phyloP scores from a whole-genome alignment of 2,113 vertebrate genomes.

The Vimba vimba region DNA sequence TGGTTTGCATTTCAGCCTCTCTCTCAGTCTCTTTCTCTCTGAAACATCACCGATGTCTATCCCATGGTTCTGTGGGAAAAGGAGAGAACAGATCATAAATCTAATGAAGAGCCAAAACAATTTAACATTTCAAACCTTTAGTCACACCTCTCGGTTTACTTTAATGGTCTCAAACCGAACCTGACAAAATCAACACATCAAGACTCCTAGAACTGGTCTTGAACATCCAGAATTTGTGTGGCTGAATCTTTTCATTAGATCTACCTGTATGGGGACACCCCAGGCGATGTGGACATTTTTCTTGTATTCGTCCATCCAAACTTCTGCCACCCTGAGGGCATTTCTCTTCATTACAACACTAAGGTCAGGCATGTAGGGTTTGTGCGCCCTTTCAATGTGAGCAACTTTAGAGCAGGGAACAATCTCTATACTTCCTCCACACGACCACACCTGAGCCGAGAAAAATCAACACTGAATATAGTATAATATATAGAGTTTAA shows the following conservation, averaged over 20 bases:
- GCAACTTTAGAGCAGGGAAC: constrained; percentile 80
- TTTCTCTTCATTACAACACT: constrained; percentile 66
- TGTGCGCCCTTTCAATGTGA: constrained; percentile 77
- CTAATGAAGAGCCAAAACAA: background rate
- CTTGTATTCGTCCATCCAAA: constrained; percentile 84
- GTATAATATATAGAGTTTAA: background rate
- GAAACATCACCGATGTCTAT: constrained; percentile 92
- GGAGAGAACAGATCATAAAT: background rate
- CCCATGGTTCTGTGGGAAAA: constrained; percentile 81
- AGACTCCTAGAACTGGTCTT: background rate
- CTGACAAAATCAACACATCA: background rate
- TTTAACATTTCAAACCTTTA: background rate
- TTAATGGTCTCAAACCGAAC: background rate
- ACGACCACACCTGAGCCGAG: constrained; percentile 78
- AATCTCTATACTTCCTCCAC: constrained; percentile 81
- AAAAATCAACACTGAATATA: background rate
- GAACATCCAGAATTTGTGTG: background rate
- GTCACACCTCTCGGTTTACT: background rate
- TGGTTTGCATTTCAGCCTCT: constrained; percentile 88
- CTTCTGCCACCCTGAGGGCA: constrained; percentile 76
- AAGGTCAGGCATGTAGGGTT: constrained; percentile 76
- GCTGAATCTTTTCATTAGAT: background rate
- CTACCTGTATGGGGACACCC: constrained; percentile 76
- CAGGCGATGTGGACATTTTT: constrained; percentile 77
- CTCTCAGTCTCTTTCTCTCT: constrained; percentile 85